phyloP scores from a whole-genome alignment of 2,797 vertebrate genomes.

The Telmatherina bonti region DNA sequence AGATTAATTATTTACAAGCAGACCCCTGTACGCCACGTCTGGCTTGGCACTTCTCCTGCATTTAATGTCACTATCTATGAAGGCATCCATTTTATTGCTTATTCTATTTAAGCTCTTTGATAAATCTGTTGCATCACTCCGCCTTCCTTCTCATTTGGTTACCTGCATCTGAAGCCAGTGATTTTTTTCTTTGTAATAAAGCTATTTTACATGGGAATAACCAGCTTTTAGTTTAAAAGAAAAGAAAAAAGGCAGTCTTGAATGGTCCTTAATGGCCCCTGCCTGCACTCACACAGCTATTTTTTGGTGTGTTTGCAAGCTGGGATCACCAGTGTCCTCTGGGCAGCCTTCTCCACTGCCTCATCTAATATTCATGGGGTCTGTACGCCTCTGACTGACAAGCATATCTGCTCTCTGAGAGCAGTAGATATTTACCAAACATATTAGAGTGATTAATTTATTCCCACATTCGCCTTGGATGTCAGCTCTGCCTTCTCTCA shows the following conservation, averaged over 20 bases:
- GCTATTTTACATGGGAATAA: conserved; percentile 13
- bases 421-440: conserved; percentile 71
- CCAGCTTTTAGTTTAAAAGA: too few species aligned
- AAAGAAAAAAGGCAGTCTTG: conserved; percentile 11
- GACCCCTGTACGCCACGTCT: conserved; percentile 88
- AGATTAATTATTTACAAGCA: conserved; percentile 93
- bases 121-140: conserved; percentile 67
- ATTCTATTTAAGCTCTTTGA: conserved; percentile 71
- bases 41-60: conserved; percentile 89
- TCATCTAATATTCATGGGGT: conserved; percentile 81
- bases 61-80: conserved; percentile 88
- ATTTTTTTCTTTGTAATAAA: conserved; percentile 22
- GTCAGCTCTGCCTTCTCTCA: conserved; percentile 22
- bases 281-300: conserved; percentile 34
- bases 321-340: conserved; percentile 69
- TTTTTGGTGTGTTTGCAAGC: conserved; percentile 44
- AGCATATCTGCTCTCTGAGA: conserved; percentile 49
- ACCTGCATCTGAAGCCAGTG: conserved; percentile 8
- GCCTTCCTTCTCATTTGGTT: conserved; percentile 21
- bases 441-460: conserved; percentile 68
- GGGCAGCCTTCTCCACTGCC: conserved; percentile 56
- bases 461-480: conserved; percentile 40
- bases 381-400: conserved; percentile 52
- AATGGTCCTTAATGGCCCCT: conserved; percentile 30
- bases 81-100: conserved; percentile 82